phyloP scores from a whole-genome alignment of 1,140 invertebrate genomes.

The Sitobion miscanthi region DNA sequence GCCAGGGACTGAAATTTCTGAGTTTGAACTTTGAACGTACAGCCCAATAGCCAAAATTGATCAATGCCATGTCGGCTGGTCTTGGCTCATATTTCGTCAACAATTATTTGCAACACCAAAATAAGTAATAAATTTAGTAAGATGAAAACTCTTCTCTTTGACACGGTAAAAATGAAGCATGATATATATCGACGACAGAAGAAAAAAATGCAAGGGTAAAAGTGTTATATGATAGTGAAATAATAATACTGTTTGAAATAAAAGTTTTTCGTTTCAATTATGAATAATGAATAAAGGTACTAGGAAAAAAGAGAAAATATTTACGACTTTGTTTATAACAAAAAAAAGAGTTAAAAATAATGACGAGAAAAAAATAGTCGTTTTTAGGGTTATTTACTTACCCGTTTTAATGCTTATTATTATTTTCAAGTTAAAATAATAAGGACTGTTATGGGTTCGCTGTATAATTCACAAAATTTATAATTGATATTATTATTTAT shows the following conservation, averaged over 20 bases:
- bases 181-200: not conserved
- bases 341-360: not conserved
- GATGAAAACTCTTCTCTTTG: not conserved
- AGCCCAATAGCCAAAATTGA: not conserved
- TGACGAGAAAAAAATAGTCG: not conserved
- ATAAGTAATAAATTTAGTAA: not conserved
- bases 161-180: not conserved
- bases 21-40: not conserved
- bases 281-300: not conserved
- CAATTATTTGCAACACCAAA: not conserved
- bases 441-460: not conserved
- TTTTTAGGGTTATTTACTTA: not conserved
- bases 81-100: slow-evolving; percentile 1
- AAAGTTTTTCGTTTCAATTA: not conserved
- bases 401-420: not conserved
- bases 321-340: not conserved
- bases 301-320: not conserved
- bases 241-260: slow-evolving; percentile 3
- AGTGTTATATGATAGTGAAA: not conserved
- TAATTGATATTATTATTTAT: not conserved
- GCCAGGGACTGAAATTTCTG: not conserved
- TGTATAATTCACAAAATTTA: not conserved
- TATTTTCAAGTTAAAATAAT: not conserved
- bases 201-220: not conserved
- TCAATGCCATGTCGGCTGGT: not conserved